A percentile compares a stretch with the other conserved stretches of the same genome.
These are phyloP conservation scores for Sciurus niger DNA, from an alignment of 2,113 vertebrate genomes.

Conservation along the genomic window DNA sequence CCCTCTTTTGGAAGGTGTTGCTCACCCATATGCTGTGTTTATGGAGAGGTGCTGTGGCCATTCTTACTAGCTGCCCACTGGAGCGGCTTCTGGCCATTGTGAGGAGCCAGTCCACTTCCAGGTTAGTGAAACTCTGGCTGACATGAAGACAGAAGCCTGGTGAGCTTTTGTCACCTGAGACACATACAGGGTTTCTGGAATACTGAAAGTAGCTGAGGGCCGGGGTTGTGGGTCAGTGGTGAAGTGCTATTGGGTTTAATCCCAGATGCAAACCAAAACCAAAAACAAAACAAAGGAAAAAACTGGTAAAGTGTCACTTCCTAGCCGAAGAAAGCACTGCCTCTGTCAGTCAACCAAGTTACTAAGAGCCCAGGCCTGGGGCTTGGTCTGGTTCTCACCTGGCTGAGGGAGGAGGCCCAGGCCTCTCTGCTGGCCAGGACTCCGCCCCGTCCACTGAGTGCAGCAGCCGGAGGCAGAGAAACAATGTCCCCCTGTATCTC, in stretches of 20 bases:
- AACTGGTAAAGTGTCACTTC: constrained; percentile 73
- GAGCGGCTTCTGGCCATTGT: neutral
- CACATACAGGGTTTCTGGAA: neutral
- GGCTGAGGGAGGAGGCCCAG: neutral
- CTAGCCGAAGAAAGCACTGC: constrained; percentile 76
- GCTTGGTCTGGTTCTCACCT: neutral
- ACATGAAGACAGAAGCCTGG: neutral
- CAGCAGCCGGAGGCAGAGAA: neutral
- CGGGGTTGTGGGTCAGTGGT: no score
- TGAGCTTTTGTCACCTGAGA: neutral
- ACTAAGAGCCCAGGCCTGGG: neutral
- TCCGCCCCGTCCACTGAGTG: no score
- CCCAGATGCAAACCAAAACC: no score
- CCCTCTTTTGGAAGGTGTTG: neutral
- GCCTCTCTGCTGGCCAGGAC: neutral
- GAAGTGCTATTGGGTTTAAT: no score
- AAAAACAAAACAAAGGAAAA: no score
- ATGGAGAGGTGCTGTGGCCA: neutral
- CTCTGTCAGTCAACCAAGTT: neutral
- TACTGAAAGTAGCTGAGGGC: neutral
- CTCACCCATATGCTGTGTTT: neutral
- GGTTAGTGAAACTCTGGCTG: neutral
- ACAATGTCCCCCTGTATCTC: neutral
- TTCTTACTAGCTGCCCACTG: neutral
- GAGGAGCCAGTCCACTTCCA: neutral